These are phyloP conservation scores for Rhinoderma darwinii DNA, from an alignment of 2,113 vertebrate genomes.

Conservation along the genomic window DNA sequence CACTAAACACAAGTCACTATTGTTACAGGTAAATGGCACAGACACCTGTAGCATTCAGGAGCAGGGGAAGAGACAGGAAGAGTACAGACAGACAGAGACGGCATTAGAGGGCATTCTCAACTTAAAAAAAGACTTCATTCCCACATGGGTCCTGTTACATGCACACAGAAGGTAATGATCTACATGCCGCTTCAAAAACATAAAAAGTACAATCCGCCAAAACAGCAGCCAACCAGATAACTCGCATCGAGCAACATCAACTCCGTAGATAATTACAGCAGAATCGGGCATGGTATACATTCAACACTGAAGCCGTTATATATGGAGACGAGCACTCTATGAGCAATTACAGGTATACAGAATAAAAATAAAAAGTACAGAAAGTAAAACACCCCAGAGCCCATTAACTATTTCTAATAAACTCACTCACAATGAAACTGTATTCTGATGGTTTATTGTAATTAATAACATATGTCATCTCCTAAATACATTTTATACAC, in stretches of 20 bases:
- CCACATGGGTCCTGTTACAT: conserved; percentile 34
- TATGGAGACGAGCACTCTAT: background rate
- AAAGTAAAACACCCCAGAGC: background rate
- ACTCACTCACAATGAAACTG: no score
- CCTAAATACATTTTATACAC: background rate
- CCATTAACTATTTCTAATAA: background rate
- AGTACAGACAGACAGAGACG: conserved; percentile 38
- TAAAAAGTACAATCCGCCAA: conserved; percentile 7
- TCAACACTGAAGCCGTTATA: background rate
- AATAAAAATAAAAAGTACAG: background rate
- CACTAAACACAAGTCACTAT: conserved; percentile 53
- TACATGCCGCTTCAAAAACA: conserved; percentile 9
- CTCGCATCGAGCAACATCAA: background rate
- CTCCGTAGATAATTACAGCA: background rate
- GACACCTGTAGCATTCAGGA: conserved; percentile 54
- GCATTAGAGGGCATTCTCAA: background rate
- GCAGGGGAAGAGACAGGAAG: conserved; percentile 21
- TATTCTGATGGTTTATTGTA: background rate
- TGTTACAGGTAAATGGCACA: conserved; percentile 56
- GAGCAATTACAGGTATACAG: background rate
- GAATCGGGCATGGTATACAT: background rate
- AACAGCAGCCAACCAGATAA: background rate
- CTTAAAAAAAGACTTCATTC: conserved; percentile 27
- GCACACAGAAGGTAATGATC: conserved; percentile 18
- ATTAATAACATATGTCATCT: background rate